Conservation (phyloP, 2,888 invertebrate species). For the Zhuqinia jingwanae region DNA sequence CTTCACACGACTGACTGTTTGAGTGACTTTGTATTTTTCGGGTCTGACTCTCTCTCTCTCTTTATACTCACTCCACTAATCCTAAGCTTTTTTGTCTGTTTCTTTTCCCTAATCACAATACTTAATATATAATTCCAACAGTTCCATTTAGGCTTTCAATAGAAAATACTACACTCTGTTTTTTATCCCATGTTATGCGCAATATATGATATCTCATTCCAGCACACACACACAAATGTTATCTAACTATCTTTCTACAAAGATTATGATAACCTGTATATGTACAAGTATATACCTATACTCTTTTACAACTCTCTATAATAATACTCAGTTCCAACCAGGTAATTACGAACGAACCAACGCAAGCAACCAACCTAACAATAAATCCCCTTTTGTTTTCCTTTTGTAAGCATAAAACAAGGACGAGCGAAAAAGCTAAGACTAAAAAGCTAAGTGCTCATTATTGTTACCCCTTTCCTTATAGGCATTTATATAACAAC, state of each 20-base stretch:
- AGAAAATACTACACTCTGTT: no score
- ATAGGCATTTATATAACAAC: no score
- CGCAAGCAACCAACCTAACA: conserved; percentile 48
- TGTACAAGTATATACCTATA: neutral
- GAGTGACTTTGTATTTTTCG: conserved; percentile 15
- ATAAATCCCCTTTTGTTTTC: conserved; percentile 64
- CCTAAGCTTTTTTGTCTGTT: conserved; percentile 1
- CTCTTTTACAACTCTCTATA: neutral
- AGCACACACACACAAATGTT: neutral
- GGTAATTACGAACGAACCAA: conserved; percentile 48
- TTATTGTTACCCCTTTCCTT: conserved; percentile 13
- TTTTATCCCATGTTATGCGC: no score
- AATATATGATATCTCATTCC: neutral
- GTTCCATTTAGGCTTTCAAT: conserved; percentile 3
- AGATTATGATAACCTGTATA: no score
- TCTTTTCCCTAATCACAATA: neutral
- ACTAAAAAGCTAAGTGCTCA: conserved; percentile 51
- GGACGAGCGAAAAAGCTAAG: neutral
- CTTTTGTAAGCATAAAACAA: neutral
- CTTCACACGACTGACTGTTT: neutral
- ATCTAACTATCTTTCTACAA: no score
- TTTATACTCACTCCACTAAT: no score
- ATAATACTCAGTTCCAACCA: neutral
- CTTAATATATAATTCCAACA: neutral
- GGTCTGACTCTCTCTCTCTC: no score